phyloP scores from a whole-genome alignment of 1,140 invertebrate genomes.

The Goniozus legneri region DNA sequence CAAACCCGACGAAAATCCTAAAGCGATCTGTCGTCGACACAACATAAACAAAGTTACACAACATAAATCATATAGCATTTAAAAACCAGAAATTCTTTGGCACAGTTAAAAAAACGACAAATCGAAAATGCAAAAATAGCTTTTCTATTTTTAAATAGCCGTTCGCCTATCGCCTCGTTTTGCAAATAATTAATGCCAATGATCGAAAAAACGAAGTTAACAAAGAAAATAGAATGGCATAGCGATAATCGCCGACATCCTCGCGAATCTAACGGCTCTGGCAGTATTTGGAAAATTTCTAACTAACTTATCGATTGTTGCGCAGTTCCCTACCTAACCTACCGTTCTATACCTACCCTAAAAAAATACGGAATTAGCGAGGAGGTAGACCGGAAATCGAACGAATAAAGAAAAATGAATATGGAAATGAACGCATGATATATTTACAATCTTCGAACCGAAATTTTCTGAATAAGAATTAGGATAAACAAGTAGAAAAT shows the following conservation, averaged over 20 bases:
- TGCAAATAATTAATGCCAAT: not conserved
- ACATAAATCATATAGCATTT: not conserved
- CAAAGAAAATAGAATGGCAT: not conserved
- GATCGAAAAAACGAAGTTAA: not conserved
- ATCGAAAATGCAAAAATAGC: too few species aligned
- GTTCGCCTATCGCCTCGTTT: not conserved
- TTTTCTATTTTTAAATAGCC: not conserved
- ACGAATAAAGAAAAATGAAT: too few species aligned
- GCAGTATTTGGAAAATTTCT: conserved; percentile 12
- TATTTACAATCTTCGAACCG: not conserved
- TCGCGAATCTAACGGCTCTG: not conserved
- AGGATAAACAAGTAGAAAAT: not conserved
- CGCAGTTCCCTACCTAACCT: conserved; percentile 9
- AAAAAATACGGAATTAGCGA: not conserved
- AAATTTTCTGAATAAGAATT: not conserved
- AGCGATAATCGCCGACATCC: not conserved
- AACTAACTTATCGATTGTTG: conserved; percentile 22
- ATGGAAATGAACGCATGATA: too few species aligned
- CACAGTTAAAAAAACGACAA: too few species aligned
- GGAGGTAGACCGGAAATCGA: not conserved
- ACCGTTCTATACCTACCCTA: conserved; percentile 2
- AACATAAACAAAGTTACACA: not conserved
- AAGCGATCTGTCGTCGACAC: too few species aligned
- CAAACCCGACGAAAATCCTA: too few species aligned
- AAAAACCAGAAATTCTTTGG: too few species aligned